These are phyloP conservation scores for Psylliodes chrysocephalus DNA, from an alignment of 2,888 invertebrate genomes.

Conservation along the genomic window DNA sequence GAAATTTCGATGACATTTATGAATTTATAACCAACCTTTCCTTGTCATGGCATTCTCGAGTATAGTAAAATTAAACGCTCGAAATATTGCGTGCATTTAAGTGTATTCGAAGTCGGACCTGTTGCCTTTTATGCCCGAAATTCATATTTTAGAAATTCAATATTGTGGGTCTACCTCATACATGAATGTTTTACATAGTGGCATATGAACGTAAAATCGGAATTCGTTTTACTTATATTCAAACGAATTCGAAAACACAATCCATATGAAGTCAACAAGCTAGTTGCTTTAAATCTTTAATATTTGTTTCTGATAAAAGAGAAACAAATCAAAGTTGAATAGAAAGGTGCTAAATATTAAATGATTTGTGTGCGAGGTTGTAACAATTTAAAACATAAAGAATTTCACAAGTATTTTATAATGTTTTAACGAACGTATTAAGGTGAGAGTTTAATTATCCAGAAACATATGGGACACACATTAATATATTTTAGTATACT, in stretches of 20 bases:
- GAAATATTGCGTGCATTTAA: conserved; percentile 14
- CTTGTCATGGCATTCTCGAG: conserved; percentile 7
- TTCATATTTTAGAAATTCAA: conserved; percentile 13
- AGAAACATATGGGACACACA: too few species aligned
- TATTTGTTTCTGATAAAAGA: too few species aligned
- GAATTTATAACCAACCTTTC: conserved; percentile 3
- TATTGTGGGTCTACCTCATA: conserved; percentile 4
- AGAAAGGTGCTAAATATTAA: too few species aligned
- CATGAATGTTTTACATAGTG: background rate
- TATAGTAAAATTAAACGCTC: conserved; percentile 3
- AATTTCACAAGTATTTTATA: too few species aligned
- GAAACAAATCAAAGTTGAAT: too few species aligned
- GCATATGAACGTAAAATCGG: background rate
- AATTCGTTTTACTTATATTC: background rate
- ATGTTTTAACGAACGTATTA: too few species aligned
- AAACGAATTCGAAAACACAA: background rate
- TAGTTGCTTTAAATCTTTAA: background rate
- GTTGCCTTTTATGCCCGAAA: conserved; percentile 5
- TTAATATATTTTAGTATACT: too few species aligned
- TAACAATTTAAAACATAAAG: too few species aligned
- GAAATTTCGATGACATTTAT: conserved; percentile 15
- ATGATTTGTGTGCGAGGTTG: too few species aligned
- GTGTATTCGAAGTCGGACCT: conserved; percentile 10
- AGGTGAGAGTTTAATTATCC: too few species aligned
- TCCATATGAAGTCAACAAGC: background rate